Evolutionary conservation across 2,797 vertebrate species (phyloP).

Genomic region (Acanthornis magna): DNA sequence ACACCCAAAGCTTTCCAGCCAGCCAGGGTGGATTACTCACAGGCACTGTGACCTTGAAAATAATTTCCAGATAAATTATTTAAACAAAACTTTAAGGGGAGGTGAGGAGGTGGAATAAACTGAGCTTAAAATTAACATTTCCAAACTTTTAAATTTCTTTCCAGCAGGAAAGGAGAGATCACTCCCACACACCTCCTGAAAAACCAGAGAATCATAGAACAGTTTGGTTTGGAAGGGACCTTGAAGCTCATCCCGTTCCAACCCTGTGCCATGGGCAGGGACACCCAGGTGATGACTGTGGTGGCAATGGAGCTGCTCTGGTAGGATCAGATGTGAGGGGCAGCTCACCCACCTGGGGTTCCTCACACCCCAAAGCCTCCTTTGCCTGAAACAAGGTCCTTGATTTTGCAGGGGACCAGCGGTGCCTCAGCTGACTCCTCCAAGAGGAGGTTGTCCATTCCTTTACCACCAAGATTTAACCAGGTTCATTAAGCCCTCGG

Average conservation of each 20-base stretch:
- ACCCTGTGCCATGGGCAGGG: not conserved
- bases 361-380: not conserved
- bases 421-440: not conserved
- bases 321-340: not conserved
- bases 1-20: not conserved
- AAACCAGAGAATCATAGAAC: not conserved
- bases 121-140: not conserved
- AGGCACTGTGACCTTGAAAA: not conserved
- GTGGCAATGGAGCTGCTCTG: not conserved
- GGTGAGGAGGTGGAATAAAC: not conserved
- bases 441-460: not conserved
- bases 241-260: not conserved
- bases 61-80: conserved; percentile 12
- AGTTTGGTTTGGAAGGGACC: not conserved
- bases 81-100: not conserved
- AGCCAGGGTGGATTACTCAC: not conserved
- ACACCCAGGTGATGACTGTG: not conserved
- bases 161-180: not conserved
- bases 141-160: not conserved
- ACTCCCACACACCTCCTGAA: not conserved
- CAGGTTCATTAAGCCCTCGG: not conserved
- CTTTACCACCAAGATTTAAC: not conserved
- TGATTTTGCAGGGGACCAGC: not conserved
- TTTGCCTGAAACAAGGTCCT: not conserved
- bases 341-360: not conserved